Conservation (phyloP, 2,797 vertebrate species). For the Poecile montanus region DNA sequence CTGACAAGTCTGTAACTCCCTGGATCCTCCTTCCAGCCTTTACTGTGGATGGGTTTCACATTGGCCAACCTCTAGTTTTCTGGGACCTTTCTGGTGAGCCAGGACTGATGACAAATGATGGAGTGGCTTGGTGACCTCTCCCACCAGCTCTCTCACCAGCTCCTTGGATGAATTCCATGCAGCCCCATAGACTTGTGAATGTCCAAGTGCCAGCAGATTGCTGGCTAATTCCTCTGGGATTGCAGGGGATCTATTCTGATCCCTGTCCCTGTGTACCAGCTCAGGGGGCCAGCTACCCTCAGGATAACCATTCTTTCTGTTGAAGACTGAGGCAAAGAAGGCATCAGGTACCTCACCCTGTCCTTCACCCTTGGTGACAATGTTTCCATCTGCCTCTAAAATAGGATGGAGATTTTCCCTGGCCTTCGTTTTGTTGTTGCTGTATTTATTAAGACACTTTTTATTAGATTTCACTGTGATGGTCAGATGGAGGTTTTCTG, state of each 20-base stretch:
- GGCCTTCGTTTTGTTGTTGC: neutral
- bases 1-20: neutral
- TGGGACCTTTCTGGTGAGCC: accelerated
- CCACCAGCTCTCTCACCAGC: neutral
- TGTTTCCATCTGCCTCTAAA: neutral
- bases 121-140: neutral
- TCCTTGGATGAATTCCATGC: neutral
- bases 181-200: neutral
- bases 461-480: neutral
- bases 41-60: no score
- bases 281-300: neutral
- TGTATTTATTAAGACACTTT: neutral
- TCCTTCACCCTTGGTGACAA: neutral
- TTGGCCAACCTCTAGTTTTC: neutral
- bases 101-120: neutral
- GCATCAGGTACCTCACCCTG: neutral
- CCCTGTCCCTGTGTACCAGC: neutral
- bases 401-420: neutral
- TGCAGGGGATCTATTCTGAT: neutral
- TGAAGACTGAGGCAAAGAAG: neutral
- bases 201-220: neutral
- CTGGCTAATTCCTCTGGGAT: neutral
- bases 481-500: neutral
- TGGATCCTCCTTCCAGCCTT: neutral
- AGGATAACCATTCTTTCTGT: neutral